Base-by-base conservation (phyloP, 2,797 vertebrate species). In the Artibeus jamaicensis region DNA sequence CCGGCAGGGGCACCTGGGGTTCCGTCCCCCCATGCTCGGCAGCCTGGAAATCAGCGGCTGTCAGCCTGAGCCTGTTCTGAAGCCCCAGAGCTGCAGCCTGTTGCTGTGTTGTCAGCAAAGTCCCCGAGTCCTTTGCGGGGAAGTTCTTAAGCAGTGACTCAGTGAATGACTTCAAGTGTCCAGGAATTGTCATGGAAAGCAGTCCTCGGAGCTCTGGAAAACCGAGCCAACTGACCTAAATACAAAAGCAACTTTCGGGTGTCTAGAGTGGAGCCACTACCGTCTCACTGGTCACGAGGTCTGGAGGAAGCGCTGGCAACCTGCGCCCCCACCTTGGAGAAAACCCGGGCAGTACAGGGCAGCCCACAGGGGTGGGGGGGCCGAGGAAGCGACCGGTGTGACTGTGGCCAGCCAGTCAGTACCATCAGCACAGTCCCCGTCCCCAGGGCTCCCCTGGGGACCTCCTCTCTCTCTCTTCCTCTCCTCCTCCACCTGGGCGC, bases 11-110 rank as follows among this genome's bases (percentile, higher is more conserved):
- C 71, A 76, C 89, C 74, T 86, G 50, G 68, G 93, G 89, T 76
- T 59, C 82, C 93, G 91, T 77, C 18, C 59, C 93, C 37, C 37
- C 19, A 4, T 29, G 15, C 46, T 19, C 83, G 96, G 93, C 93
- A 95, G n/a, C 89, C 71, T 85, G 37, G 29, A 6, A 0, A 24
- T 11, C 59, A 87, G 94, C 81, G 59, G 90, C 76, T 65, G 71
- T 95, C 93, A 70, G 78, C 91, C 97, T 87, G 71, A 96, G 74
- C 50, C 83, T 0, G 0, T 59, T 76, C 71, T 0, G 0, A 0
- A 2, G 86, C 91, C 86, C 39, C 3, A 14, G 50, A 0, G 0
- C 4, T 44, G 74, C 7, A 82, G 92, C 67, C 92, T 67, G 62
- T 70, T 0, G 0, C 88, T 86, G 71, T 86, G 71, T 24, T 37